These are phyloP conservation scores for Lepus townsendii DNA, from an alignment of 2,797 vertebrate species.

Conservation along the genomic window DNA sequence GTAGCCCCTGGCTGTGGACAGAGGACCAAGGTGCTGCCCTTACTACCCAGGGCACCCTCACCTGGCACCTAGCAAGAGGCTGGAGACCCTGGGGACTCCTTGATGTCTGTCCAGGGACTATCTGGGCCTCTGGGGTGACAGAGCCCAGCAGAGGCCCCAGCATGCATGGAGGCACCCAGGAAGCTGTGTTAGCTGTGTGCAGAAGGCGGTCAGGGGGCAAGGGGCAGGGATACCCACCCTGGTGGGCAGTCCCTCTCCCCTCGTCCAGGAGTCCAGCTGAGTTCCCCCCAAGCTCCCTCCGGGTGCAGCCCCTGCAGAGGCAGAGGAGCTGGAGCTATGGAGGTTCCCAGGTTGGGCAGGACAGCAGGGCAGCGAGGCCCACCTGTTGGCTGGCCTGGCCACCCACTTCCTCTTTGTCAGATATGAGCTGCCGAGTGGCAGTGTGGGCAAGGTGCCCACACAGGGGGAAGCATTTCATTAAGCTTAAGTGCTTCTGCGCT, in stretches of 20 bases:
- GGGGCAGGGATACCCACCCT: neutral
- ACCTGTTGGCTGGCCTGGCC: slow-evolving; percentile 70
- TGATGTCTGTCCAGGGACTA: neutral
- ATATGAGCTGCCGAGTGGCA: slow-evolving; percentile 75
- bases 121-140: neutral
- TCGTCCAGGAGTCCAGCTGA: slow-evolving; percentile 2
- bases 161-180: neutral
- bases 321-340: neutral
- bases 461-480: slow-evolving; percentile 84
- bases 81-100: slow-evolving; percentile 3
- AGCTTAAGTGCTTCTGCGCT: slow-evolving; percentile 74
- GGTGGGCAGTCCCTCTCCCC: neutral
- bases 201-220: neutral
- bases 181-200: neutral
- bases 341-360: neutral
- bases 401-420: slow-evolving; percentile 69
- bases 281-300: slow-evolving; percentile 8
- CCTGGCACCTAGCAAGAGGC: slow-evolving; percentile 30
- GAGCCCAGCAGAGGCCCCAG: neutral
- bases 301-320: neutral
- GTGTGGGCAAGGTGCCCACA: slow-evolving; percentile 63
- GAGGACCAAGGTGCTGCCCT: slow-evolving; percentile 20
- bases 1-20: slow-evolving; percentile 25
- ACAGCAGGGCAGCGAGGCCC: slow-evolving; percentile 46
- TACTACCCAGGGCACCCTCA: neutral